Evolutionary conservation across 2,113 vertebrate species (phyloP).

Genomic region (Xiphophorus maculatus): DNA sequence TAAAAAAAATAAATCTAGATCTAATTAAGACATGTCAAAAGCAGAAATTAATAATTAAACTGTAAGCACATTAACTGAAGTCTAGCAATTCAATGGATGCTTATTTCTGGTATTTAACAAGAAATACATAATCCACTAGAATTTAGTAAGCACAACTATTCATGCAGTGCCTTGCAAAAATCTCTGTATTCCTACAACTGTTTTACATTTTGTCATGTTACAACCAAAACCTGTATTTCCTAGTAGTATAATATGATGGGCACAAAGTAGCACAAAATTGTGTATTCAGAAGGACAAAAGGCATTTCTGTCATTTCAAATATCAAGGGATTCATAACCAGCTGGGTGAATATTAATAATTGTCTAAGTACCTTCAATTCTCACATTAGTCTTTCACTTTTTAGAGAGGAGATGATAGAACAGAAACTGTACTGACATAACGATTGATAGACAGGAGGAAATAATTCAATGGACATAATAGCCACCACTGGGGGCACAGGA

Average conservation of each 20-base stretch:
- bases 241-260: background rate
- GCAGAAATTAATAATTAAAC: no score
- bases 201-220: no score
- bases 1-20: background rate
- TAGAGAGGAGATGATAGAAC: background rate
- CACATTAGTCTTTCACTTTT: background rate
- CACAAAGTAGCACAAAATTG: background rate
- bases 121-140: no score
- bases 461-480: conserved; percentile 9
- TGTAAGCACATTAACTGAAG: no score
- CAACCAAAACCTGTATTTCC: no score
- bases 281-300: background rate
- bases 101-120: no score
- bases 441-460: conserved; percentile 12
- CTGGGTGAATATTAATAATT: background rate
- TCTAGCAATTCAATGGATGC: no score
- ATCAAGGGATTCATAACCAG: background rate
- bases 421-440: background rate
- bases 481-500: conserved; percentile 17
- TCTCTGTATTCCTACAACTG: no score
- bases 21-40: no score
- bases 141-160: no score
- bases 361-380: no score
- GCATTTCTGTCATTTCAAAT: background rate
- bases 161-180: no score